These are phyloP conservation scores for Thaumatotibia leucotreta DNA, from an alignment of 1,140 invertebrate genomes.

Conservation along the genomic window DNA sequence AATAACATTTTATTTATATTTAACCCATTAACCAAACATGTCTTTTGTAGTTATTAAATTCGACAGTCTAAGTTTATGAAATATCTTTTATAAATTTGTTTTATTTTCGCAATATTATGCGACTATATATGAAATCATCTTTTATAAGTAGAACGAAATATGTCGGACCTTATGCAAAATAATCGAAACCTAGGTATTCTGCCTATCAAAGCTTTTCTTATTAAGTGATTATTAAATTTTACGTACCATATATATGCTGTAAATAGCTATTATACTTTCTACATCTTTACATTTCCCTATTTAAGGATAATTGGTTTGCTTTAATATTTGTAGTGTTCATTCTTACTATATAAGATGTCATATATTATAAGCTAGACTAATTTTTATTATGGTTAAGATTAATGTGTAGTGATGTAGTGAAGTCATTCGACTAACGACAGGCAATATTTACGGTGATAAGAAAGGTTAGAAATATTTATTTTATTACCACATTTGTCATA, in stretches of 20 bases:
- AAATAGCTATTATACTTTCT: background rate
- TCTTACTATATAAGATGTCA: background rate
- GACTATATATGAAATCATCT: background rate
- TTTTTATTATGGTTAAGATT: constrained; percentile 19
- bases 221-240: constrained; percentile 8
- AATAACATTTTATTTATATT: too few relatives aligned
- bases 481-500: constrained; percentile 23
- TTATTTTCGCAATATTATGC: too few relatives aligned
- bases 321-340: background rate
- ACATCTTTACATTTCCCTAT: background rate
- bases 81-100: too few relatives aligned
- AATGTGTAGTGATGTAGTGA: constrained; percentile 19
- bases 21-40: too few relatives aligned
- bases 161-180: background rate
- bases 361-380: constrained; percentile 19
- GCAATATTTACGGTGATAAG: constrained; percentile 39
- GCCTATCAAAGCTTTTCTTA: background rate
- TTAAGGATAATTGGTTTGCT: background rate
- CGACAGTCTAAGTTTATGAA: too few relatives aligned
- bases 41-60: too few relatives aligned
- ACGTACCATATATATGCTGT: constrained; percentile 3
- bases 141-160: background rate
- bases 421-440: constrained; percentile 26
- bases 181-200: background rate
- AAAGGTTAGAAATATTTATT: constrained; percentile 27